phyloP scores from a whole-genome alignment of 2,888 invertebrate species.

The Leptopilina drosophilae region DNA sequence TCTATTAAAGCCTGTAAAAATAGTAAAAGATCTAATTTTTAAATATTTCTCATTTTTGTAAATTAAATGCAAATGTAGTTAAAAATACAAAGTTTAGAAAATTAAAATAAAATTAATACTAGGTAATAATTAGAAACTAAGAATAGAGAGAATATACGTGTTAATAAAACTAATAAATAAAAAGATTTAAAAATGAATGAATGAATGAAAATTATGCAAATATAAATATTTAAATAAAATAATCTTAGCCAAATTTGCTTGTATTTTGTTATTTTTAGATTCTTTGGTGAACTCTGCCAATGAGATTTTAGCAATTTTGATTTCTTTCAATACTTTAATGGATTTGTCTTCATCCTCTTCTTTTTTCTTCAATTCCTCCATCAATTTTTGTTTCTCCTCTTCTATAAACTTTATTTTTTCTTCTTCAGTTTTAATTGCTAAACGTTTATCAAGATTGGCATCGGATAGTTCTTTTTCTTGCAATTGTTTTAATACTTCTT shows the following conservation, averaged over 20 bases:
- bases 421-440: slow-evolving; percentile 80
- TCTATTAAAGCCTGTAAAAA: slow-evolving; percentile 67
- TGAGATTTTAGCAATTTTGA: slow-evolving; percentile 68
- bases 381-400: slow-evolving; percentile 79
- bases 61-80: background rate
- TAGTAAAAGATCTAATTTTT: slow-evolving; percentile 1
- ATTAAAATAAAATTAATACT: slow-evolving; percentile 6
- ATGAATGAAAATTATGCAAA: too few relatives aligned
- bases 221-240: background rate
- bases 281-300: slow-evolving; percentile 68
- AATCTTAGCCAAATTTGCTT: slow-evolving; percentile 72
- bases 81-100: slow-evolving; percentile 22
- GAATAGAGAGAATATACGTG: background rate
- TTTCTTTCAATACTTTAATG: slow-evolving; percentile 70
- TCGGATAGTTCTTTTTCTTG: slow-evolving; percentile 83
- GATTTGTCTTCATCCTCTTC: slow-evolving; percentile 78
- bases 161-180: background rate
- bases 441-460: slow-evolving; percentile 81
- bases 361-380: slow-evolving; percentile 70
- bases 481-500: slow-evolving; percentile 77
- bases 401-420: slow-evolving; percentile 79
- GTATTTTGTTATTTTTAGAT: slow-evolving; percentile 69
- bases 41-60: too few relatives aligned
- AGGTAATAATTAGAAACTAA: background rate
- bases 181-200: too few relatives aligned